Evolutionary conservation across 2,888 invertebrate genomes (phyloP).

Genomic region (Eupeodes luniger): DNA sequence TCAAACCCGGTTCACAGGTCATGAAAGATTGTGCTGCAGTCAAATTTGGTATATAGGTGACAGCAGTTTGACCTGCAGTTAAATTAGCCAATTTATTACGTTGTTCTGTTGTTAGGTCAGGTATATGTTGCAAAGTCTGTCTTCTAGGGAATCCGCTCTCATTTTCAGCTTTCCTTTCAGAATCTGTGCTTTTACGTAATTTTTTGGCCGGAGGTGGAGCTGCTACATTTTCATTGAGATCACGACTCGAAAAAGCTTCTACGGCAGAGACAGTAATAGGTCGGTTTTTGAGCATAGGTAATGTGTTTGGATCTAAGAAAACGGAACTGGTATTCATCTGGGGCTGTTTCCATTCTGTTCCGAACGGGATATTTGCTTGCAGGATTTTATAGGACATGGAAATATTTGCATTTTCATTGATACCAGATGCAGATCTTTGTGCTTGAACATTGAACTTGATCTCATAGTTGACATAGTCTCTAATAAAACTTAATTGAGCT

Average conservation of each 20-base stretch:
- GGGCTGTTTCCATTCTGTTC: neutral
- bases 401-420: neutral
- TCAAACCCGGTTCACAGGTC: too few relatives aligned
- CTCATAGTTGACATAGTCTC: neutral
- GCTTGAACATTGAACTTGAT: too few relatives aligned
- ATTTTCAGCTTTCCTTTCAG: neutral
- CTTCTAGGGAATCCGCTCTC: neutral
- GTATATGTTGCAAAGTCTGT: neutral
- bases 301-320: neutral
- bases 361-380: too few relatives aligned
- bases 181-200: neutral
- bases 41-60: too few relatives aligned
- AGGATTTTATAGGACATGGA: neutral
- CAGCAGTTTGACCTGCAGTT: too few relatives aligned
- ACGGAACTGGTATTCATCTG: too few relatives aligned
- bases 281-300: conserved; percentile 7
- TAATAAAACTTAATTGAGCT: neutral
- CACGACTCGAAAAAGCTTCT: neutral
- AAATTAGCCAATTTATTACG: too few relatives aligned
- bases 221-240: neutral
- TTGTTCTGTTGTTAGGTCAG: too few relatives aligned
- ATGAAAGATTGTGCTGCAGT: too few relatives aligned
- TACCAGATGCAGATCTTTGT: neutral
- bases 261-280: neutral
- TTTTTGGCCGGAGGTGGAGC: neutral